phyloP scores from a whole-genome alignment of 2,113 vertebrate species.

The Actinemys pallida region DNA sequence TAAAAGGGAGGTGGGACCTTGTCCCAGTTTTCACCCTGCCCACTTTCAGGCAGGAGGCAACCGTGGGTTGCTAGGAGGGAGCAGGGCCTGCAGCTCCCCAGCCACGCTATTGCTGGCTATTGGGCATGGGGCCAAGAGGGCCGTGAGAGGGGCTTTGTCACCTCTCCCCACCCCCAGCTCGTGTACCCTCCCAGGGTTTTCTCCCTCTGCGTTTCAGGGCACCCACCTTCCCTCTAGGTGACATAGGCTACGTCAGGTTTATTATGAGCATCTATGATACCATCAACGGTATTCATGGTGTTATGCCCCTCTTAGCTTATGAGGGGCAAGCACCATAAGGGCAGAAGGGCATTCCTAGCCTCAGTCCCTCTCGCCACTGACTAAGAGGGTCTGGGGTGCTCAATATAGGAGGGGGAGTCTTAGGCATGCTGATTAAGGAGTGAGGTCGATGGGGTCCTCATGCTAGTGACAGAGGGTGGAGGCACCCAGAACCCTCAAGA shows the following conservation, averaged over 20 bases:
- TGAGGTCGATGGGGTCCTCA: background rate
- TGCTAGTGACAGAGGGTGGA: background rate
- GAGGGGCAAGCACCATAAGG: background rate
- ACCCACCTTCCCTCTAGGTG: background rate
- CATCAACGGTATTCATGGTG: background rate
- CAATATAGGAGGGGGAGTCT: background rate
- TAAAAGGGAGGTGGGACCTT: background rate
- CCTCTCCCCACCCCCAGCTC: background rate
- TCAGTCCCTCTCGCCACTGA: background rate
- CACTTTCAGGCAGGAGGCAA: background rate
- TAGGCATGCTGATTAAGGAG: background rate
- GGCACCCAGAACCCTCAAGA: background rate
- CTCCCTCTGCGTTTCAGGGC: background rate
- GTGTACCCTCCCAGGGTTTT: too few species aligned
- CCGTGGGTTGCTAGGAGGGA: background rate
- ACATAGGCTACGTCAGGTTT: background rate
- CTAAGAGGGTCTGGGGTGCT: background rate
- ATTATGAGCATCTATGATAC: background rate
- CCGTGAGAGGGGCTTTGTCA: background rate
- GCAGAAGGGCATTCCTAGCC: background rate
- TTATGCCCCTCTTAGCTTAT: background rate
- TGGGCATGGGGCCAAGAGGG: background rate
- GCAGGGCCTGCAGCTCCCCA: background rate
- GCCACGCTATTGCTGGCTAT: too few species aligned
- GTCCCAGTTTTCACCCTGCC: background rate